A percentile compares a stretch with the other conserved stretches of the same genome.
These are phyloP conservation scores for Venturia canescens DNA, from an alignment of 1,140 invertebrate species.

Conservation along the genomic window DNA sequence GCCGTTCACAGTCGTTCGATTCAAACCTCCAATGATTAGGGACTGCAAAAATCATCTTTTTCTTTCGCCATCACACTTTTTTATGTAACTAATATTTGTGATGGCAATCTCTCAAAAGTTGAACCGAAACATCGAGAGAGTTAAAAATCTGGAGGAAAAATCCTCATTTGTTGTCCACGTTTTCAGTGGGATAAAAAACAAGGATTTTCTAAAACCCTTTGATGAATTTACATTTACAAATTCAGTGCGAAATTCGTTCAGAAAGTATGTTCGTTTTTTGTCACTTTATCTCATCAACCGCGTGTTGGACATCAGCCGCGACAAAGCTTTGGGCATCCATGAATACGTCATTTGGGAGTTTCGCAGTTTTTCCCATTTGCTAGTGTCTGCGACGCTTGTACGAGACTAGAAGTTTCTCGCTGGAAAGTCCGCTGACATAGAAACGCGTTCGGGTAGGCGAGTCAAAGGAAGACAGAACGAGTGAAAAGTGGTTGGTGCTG, in stretches of 20 bases:
- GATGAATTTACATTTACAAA: not conserved
- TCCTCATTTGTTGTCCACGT: not conserved
- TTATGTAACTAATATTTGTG: too few relatives aligned
- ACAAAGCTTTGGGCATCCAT: slow-evolving; percentile 4
- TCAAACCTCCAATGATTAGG: too few relatives aligned
- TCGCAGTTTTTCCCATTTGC: slow-evolving; percentile 15
- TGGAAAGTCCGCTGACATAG: slow-evolving; percentile 5
- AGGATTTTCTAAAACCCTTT: not conserved
- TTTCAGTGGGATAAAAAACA: too few relatives aligned
- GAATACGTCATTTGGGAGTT: slow-evolving; percentile 20
- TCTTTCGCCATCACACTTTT: not conserved
- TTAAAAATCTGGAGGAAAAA: not conserved
- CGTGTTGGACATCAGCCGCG: slow-evolving; percentile 1
- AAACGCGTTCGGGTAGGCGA: not conserved
- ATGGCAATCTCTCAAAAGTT: too few relatives aligned
- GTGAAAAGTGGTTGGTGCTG: not conserved
- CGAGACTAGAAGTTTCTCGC: not conserved
- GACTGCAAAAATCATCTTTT: not conserved
- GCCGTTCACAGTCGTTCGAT: too few relatives aligned
- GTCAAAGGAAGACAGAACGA: slow-evolving; percentile 16
- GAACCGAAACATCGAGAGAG: too few relatives aligned
- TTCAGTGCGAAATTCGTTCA: not conserved
- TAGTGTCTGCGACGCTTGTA: not conserved
- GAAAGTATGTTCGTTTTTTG: not conserved
- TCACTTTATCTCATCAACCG: slow-evolving; percentile 9